Evolutionary conservation across 2,888 invertebrate species (phyloP).

Genomic region (Metallyticus violacea): DNA sequence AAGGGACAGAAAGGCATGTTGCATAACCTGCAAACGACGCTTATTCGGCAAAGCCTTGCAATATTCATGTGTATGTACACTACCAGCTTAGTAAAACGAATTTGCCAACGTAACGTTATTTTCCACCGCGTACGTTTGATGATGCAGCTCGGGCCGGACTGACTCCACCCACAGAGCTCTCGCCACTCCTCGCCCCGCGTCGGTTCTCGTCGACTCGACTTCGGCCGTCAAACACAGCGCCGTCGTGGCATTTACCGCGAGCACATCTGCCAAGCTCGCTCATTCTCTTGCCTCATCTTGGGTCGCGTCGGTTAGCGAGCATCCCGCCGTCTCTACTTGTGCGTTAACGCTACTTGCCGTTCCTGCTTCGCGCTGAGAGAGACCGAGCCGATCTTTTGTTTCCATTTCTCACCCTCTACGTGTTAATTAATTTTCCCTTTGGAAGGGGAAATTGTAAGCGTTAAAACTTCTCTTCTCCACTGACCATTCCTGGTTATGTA

Average conservation of each 20-base stretch:
- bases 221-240: too few species aligned
- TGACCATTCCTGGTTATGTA: not conserved
- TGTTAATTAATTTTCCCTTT: not conserved
- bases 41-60: too few species aligned
- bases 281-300: not conserved
- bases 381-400: not conserved
- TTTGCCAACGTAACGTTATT: not conserved
- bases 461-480: too few species aligned
- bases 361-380: not conserved
- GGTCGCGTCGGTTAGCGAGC: not conserved
- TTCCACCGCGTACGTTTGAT: not conserved
- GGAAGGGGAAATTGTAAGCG: not conserved
- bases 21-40: too few species aligned
- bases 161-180: not conserved
- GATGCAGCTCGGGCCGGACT: not conserved
- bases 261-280: not conserved
- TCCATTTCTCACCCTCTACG: not conserved
- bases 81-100: not conserved
- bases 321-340: not conserved
- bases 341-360: not conserved
- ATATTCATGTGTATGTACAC: too few species aligned
- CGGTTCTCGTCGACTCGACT: not conserved
- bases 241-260: not conserved
- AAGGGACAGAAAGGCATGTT: too few species aligned
- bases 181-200: not conserved